These are phyloP conservation scores for Tetranychus truncatus DNA, from an alignment of 2,888 invertebrate genomes.

Conservation along the genomic window DNA sequence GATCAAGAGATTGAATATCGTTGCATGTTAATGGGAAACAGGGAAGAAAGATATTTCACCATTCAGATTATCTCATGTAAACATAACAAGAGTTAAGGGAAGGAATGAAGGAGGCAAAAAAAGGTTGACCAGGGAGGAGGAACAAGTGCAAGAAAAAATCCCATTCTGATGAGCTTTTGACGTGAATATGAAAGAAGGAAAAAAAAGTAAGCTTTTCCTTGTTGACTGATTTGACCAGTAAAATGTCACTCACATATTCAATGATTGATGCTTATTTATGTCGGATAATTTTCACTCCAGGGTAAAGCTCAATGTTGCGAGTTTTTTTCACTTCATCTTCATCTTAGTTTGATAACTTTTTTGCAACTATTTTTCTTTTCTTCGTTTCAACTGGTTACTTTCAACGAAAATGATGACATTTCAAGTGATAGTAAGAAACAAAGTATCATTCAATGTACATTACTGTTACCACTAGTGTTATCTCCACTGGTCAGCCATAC, in stretches of 20 bases:
- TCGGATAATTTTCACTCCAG: constrained; percentile 1
- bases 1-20: too few relatives aligned
- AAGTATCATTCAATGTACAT: too few relatives aligned
- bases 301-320: not conserved
- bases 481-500: too few relatives aligned
- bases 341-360: too few relatives aligned
- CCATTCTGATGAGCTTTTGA: too few relatives aligned
- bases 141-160: too few relatives aligned
- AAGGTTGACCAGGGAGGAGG: not conserved
- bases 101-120: not conserved
- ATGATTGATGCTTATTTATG: not conserved
- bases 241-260: not conserved
- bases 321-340: not conserved
- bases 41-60: not conserved
- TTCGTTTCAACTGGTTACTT: not conserved
- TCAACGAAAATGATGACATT: not conserved
- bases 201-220: too few relatives aligned
- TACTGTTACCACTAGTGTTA: too few relatives aligned
- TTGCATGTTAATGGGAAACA: not conserved
- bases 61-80: not conserved
- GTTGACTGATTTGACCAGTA: not conserved
- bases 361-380: not conserved
- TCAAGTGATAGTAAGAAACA: too few relatives aligned
- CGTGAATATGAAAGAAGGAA: too few relatives aligned
- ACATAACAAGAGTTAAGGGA: not conserved